phyloP scores from a whole-genome alignment of 2,113 vertebrate genomes.

The Hydrochoerus hydrochaeris region DNA sequence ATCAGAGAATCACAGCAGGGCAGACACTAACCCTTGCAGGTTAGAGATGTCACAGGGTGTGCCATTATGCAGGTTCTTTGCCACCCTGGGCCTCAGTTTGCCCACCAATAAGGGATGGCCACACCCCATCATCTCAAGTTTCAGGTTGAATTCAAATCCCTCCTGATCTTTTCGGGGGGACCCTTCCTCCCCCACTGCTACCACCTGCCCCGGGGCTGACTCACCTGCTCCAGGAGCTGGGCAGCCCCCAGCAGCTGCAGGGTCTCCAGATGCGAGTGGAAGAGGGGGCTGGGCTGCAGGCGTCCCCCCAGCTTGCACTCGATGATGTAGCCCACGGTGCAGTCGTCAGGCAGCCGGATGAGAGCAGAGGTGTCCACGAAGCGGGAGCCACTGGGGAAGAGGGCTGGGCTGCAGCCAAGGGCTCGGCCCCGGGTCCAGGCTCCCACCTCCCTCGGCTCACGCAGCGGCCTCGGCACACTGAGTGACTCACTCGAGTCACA shows the following conservation, averaged over 20 bases:
- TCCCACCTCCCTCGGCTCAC: background rate
- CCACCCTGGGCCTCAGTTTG: background rate
- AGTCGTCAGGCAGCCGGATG: constrained; percentile 95
- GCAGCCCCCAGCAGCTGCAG: constrained; percentile 88
- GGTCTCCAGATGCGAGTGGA: constrained; percentile 97
- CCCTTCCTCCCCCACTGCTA: background rate
- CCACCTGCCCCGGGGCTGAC: background rate
- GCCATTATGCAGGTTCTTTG: background rate
- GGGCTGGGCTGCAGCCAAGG: background rate
- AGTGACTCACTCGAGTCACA: background rate
- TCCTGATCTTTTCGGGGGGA: background rate
- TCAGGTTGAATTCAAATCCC: background rate
- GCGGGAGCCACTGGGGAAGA: constrained; percentile 85
- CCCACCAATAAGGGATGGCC: background rate
- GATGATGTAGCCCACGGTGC: constrained; percentile 95
- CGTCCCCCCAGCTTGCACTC: constrained; percentile 89
- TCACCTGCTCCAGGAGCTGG: constrained; percentile 87
- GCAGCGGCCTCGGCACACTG: background rate
- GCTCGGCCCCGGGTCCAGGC: background rate
- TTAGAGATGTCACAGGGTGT: background rate
- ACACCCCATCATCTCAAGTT: background rate
- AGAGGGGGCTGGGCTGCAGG: constrained; percentile 90
- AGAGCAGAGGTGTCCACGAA: constrained; percentile 90
- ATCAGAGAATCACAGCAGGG: background rate
- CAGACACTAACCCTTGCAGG: background rate